Evolutionary conservation across 2,888 invertebrate species (phyloP).

Genomic region (Ligdia adustata): DNA sequence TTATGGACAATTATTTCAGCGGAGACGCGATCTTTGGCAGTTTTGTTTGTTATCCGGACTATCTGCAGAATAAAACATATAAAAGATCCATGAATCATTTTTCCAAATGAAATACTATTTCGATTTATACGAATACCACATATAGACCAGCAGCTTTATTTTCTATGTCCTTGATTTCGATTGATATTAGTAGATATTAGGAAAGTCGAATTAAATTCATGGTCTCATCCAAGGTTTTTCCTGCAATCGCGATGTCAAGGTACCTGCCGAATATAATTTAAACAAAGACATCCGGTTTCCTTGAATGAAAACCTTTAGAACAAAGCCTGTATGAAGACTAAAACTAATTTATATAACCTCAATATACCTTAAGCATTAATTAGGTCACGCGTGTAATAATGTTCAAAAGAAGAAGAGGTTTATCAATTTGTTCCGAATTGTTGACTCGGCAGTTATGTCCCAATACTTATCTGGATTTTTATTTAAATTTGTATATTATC

Average conservation of each 20-base stretch:
- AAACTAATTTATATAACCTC: slow-evolving; percentile 2
- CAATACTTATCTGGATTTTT: no score
- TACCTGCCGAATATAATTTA: slow-evolving; percentile 36
- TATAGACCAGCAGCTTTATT: slow-evolving; percentile 9
- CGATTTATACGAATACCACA: slow-evolving; percentile 16
- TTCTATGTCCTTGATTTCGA: slow-evolving; percentile 7
- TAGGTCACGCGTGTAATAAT: no score
- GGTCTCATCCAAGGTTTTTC: slow-evolving; percentile 29
- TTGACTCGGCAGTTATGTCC: no score
- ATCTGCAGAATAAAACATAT: slow-evolving; percentile 17
- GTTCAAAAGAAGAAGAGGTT: no score
- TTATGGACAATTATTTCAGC: no score
- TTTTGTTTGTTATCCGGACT: slow-evolving; percentile 3
- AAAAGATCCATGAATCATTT: no score
- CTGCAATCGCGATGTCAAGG: slow-evolving; percentile 32
- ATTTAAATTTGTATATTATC: no score
- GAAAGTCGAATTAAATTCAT: slow-evolving; percentile 6
- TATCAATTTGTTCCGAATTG: no score
- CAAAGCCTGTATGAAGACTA: slow-evolving; percentile 12
- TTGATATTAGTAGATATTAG: slow-evolving; percentile 11
- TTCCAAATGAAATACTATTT: no score
- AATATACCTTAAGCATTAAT: not conserved
- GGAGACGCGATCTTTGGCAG: no score
- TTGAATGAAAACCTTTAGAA: slow-evolving; percentile 29
- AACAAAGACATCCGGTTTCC: slow-evolving; percentile 34